Evolutionary conservation across 1,140 invertebrate genomes (phyloP).

Genomic region (Alviniconcha marisindica): DNA sequence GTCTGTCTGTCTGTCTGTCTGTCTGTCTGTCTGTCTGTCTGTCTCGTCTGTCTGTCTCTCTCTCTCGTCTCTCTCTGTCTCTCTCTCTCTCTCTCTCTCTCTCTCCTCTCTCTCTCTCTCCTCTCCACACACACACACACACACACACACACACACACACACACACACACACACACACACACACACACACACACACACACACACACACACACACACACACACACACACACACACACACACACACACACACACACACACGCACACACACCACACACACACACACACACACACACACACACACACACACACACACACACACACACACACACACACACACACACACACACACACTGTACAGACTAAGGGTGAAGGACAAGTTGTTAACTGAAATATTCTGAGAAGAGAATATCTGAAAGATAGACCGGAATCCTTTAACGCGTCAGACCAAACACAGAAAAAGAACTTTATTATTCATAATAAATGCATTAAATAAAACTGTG

Average conservation of each 20-base stretch:
- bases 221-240: background rate
- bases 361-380: no score
- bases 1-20: background rate
- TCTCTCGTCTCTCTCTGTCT: background rate
- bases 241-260: background rate
- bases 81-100: background rate
- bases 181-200: background rate
- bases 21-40: background rate
- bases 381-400: no score
- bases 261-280: background rate
- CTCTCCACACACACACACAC: background rate
- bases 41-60: background rate
- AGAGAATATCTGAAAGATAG: no score
- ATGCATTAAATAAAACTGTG: no score
- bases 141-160: slow-evolving; percentile 5
- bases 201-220: slow-evolving; percentile 10
- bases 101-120: background rate
- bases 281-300: no score
- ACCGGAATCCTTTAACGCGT: no score
- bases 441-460: no score
- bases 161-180: background rate
- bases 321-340: no score
- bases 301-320: no score
- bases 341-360: no score
- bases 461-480: no score